phyloP scores from a whole-genome alignment of 2,888 invertebrate species.

The Teleiodes luculella region DNA sequence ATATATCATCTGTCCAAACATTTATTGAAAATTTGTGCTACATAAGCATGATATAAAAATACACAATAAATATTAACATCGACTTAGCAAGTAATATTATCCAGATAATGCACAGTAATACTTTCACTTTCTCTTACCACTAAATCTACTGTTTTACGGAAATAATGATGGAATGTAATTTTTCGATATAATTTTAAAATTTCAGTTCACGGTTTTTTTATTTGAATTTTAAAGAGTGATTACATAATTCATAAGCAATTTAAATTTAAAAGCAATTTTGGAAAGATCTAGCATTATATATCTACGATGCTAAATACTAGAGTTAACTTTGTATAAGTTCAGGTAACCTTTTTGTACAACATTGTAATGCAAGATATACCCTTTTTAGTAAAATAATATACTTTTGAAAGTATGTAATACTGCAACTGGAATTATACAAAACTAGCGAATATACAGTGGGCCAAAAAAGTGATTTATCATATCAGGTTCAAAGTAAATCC shows the following conservation, averaged over 20 bases:
- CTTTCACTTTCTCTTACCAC: constrained; percentile 65
- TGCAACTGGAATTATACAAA: constrained; percentile 27
- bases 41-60: constrained; percentile 78
- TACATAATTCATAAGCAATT: neutral
- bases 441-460: neutral
- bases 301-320: constrained; percentile 41
- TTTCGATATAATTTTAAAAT: neutral
- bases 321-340: constrained; percentile 38
- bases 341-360: constrained; percentile 71
- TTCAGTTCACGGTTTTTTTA: neutral
- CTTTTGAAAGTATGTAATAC: constrained; percentile 36
- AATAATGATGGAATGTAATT: constrained; percentile 35
- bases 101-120: constrained; percentile 72
- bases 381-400: constrained; percentile 5
- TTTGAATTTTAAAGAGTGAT: too few relatives aligned
- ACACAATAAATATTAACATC: constrained; percentile 76
- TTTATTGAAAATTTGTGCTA: constrained; percentile 79
- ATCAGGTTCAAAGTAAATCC: too few relatives aligned
- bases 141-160: constrained; percentile 18
- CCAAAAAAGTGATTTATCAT: neutral
- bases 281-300: constrained; percentile 43
- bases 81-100: constrained; percentile 64
- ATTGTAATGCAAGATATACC: constrained; percentile 23
- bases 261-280: constrained; percentile 17
- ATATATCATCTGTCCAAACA: constrained; percentile 52